Evolutionary conservation across 1,140 invertebrate genomes (phyloP), one percentile per base, ranked within the genome.

Genomic region (Heliothis subflexa): DNA sequence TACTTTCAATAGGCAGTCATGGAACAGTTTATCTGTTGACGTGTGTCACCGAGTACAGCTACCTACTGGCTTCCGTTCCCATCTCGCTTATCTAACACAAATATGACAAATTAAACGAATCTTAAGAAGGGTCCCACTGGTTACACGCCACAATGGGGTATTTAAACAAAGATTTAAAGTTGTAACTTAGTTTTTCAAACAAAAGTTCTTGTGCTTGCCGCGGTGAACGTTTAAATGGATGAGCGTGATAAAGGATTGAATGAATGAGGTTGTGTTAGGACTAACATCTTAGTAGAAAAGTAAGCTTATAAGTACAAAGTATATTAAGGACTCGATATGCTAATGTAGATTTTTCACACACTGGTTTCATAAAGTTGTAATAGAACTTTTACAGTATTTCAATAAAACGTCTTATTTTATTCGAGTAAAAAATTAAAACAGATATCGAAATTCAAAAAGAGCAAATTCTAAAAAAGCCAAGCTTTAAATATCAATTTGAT

Each of bases 31-130:
- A 90, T 91, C 86, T 87, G 54, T 33, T 89, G 89, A 89, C 88
- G 85, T 83, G 81, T 85, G 89, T 89, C 86, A 91, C 83, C 72
- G 13, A 70, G 66, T 50, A 11, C 50, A 75, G 78, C 78, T 59
- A 47, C 78, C 76, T 71, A 62, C 45, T 25, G 64, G 89, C 92
- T 92, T 93, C 92, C 92, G 92, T 92, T 93, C 92, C 88, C 91
- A 93, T 86, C 85, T 83, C 78, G 80, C 84, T 92, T 93, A 93
- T 93, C 91, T 93, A 79, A 78, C 74, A 78, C 92, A 93, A 93
- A 93, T 93, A 92, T 91, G 88, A 92, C 89, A 86, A 91, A 90
- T 91, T 88, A 89, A 89, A 91, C 85, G 85, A 83, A 83, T 83
- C 83, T 84, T 77, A 78, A 55, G 83, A 81, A 86, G 85, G 82